A percentile compares a stretch with the other conserved stretches of the same genome.
Evolutionary conservation across 2,113 vertebrate species (phyloP).

Genomic region (human): DNA sequence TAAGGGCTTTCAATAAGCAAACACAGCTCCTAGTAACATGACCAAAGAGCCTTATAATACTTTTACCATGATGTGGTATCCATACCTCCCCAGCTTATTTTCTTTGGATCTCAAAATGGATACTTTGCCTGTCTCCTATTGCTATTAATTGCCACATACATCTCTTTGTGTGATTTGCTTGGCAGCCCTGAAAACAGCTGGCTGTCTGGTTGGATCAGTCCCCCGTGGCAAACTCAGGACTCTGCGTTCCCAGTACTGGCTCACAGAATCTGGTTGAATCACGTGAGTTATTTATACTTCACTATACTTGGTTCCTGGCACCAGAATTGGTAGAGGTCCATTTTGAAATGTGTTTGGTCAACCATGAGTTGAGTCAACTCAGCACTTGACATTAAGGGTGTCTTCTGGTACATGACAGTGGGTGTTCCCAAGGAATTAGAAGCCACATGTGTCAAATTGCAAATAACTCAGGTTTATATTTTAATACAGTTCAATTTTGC

Average conservation of each 20-base stretch:
- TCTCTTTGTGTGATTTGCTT: not conserved
- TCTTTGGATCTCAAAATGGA: not conserved
- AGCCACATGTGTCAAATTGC: not conserved
- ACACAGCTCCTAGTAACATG: not conserved
- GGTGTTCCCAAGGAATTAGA: not conserved
- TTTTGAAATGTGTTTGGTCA: not conserved
- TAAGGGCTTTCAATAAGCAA: not conserved
- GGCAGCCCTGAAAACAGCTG: not conserved
- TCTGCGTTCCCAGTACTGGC: not conserved
- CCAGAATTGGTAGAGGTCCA: not conserved
- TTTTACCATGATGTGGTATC: not conserved
- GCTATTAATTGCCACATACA: not conserved
- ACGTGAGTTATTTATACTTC: not conserved
- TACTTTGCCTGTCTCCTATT: not conserved
- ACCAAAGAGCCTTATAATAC: not conserved
- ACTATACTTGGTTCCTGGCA: not conserved
- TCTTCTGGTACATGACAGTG: not conserved
- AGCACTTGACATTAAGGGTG: not conserved
- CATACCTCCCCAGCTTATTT: not conserved
- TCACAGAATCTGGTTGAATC: not conserved
- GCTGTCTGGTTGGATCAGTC: not conserved
- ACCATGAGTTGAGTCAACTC: not conserved
- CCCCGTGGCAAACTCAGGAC: not conserved
- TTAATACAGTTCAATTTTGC: not conserved
- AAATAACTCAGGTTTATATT: not conserved